Percentiles rank a stretch among this genome's conserved stretches.
Conservation (phyloP, 2,888 invertebrate species). For the Sclerodermus sp. region DNA sequence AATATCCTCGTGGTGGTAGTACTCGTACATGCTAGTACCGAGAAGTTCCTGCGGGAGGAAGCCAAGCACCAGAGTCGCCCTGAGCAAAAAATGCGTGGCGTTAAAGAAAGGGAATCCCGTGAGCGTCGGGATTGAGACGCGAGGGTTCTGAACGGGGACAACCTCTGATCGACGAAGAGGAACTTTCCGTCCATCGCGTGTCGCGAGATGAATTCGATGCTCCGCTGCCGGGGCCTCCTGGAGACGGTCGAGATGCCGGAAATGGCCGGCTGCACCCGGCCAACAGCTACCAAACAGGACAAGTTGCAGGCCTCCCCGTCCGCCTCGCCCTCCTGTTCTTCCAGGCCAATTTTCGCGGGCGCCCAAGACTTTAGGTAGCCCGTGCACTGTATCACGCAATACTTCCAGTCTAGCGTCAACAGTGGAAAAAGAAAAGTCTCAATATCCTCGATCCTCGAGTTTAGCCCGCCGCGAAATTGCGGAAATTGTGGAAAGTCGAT, state of each 20-base stretch:
- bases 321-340: constrained; percentile 67
- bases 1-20: constrained; percentile 82
- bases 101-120: no score
- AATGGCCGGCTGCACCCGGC: constrained; percentile 68
- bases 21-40: constrained; percentile 92
- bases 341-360: constrained; percentile 73
- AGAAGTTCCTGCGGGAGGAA: constrained; percentile 91
- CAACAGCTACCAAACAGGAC: constrained; percentile 88
- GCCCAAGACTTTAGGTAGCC: constrained; percentile 93
- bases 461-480: no score
- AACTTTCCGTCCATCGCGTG: constrained; percentile 91
- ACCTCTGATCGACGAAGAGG: constrained; percentile 90
- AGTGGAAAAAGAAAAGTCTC: no score
- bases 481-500: no score
- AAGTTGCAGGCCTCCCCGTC: constrained; percentile 68
- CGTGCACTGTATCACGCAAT: constrained; percentile 87
- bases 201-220: constrained; percentile 78
- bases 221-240: constrained; percentile 61
- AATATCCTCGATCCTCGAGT: no score
- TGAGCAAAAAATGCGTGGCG: constrained; percentile 46
- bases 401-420: constrained; percentile 70
- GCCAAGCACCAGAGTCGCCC: constrained; percentile 85
- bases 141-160: neutral
- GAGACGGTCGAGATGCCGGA: constrained; percentile 33
- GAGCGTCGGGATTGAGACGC: no score